phyloP scores from a whole-genome alignment of 2,888 invertebrate species.

The Frankliniella fusca region DNA sequence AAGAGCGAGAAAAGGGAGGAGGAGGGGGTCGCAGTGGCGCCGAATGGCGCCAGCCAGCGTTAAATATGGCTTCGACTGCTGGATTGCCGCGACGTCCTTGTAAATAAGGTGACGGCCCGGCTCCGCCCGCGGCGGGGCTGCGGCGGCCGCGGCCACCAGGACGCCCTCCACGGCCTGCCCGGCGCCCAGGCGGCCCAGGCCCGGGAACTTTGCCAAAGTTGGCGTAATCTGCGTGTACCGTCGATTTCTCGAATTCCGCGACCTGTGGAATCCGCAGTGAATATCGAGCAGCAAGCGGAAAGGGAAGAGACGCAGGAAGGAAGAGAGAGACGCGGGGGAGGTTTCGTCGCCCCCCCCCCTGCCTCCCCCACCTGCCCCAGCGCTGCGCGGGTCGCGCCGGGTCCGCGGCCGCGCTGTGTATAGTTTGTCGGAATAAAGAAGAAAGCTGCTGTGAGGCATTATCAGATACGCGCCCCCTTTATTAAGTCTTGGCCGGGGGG shows the following conservation, averaged over 20 bases:
- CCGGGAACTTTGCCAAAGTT: slow-evolving; percentile 11
- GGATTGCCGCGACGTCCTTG: neutral
- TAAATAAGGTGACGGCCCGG: neutral
- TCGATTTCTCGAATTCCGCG: neutral
- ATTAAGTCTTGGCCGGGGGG: too few relatives aligned
- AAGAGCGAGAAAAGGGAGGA: neutral
- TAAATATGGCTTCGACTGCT: slow-evolving; percentile 1
- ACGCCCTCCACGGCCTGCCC: neutral
- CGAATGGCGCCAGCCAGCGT: neutral
- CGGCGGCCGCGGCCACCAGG: neutral
- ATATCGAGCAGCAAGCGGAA: slow-evolving; percentile 14
- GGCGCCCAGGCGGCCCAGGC: neutral
- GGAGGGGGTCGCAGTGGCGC: neutral
- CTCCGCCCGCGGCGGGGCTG: neutral
- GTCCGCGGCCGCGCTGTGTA: too few relatives aligned
- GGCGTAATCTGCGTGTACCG: slow-evolving; percentile 19
- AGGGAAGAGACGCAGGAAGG: neutral
- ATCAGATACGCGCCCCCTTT: too few relatives aligned
- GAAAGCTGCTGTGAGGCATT: too few relatives aligned
- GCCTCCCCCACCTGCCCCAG: too few relatives aligned
- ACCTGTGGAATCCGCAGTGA: slow-evolving; percentile 8
- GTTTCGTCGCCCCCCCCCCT: too few relatives aligned
- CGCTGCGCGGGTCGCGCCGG: too few relatives aligned
- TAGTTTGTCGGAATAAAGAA: too few relatives aligned
- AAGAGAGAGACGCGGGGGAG: too few relatives aligned